phyloP scores from a whole-genome alignment of 2,888 invertebrate genomes.

The Luperina testacea region DNA sequence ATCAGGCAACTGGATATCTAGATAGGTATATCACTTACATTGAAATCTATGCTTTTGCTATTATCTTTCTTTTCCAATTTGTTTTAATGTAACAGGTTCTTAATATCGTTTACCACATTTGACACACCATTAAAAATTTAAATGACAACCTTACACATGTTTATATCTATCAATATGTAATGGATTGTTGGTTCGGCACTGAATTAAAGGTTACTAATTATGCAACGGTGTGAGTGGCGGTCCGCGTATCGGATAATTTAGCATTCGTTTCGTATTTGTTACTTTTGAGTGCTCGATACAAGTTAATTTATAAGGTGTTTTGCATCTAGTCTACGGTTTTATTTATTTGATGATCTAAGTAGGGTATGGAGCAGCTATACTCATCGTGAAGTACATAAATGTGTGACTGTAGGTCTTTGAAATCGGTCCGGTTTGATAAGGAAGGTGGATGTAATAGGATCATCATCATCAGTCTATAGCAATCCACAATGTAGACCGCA shows the following conservation, averaged over 20 bases:
- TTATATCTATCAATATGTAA: conserved; percentile 42
- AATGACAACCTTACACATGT: too few species aligned
- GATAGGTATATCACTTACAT: neutral
- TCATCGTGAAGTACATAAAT: too few species aligned
- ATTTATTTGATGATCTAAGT: neutral
- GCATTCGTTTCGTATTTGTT: conserved; percentile 64
- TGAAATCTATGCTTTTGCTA: neutral
- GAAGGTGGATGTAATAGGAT: neutral
- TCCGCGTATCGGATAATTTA: conserved; percentile 63
- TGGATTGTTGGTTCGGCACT: conserved; percentile 26
- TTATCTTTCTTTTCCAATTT: neutral
- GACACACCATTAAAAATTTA: neutral
- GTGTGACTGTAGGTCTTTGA: neutral
- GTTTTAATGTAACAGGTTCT: neutral
- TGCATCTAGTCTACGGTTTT: conserved; percentile 3
- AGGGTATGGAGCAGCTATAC: neutral
- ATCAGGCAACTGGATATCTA: neutral
- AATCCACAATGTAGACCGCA: neutral
- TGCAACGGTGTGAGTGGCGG: conserved; percentile 61
- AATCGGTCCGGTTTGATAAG: neutral
- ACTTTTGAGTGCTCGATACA: conserved; percentile 36
- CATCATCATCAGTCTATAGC: neutral
- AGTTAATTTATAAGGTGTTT: conserved; percentile 28
- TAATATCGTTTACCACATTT: neutral
- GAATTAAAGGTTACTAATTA: conserved; percentile 39